These are phyloP conservation scores for Romanogobio albipinnatus DNA, from an alignment of 2,113 vertebrate species.

Conservation along the genomic window DNA sequence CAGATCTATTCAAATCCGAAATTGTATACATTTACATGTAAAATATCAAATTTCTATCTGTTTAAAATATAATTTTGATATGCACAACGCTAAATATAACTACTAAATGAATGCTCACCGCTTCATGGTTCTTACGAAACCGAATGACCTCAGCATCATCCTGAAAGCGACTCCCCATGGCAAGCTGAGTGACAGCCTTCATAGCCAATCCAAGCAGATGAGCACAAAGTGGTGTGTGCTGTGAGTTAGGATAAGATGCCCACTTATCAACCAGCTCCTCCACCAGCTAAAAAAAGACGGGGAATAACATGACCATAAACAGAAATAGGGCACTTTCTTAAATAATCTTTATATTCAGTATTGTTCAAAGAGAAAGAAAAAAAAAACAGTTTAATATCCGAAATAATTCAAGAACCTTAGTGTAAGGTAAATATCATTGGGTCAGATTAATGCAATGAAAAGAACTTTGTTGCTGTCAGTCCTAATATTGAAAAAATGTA, in stretches of 20 bases:
- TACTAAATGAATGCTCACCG: constrained; percentile 75
- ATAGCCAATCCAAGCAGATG: constrained; percentile 93
- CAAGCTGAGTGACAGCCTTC: constrained; percentile 89
- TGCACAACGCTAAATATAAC: background rate
- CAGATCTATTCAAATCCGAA: constrained; percentile 82
- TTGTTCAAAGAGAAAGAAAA: background rate
- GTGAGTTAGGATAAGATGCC: constrained; percentile 84
- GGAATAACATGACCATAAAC: background rate
- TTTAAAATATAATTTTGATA: background rate
- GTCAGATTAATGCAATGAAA: background rate
- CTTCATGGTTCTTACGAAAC: constrained; percentile 92
- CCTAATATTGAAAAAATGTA: background rate
- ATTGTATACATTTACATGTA: background rate
- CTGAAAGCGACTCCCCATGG: constrained; percentile 86
- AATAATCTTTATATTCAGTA: background rate
- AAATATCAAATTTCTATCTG: background rate
- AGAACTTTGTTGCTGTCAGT: background rate
- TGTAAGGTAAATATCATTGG: background rate
- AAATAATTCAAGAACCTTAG: background rate
- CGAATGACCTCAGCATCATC: constrained; percentile 85
- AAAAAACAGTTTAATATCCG: too few relatives aligned
- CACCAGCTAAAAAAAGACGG: constrained; percentile 76
- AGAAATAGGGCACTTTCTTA: background rate
- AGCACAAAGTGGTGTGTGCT: constrained; percentile 90
- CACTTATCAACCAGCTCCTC: constrained; percentile 92